Base-by-base conservation (phyloP, 1,140 invertebrate species). In the Tetramorium alpestre region DNA sequence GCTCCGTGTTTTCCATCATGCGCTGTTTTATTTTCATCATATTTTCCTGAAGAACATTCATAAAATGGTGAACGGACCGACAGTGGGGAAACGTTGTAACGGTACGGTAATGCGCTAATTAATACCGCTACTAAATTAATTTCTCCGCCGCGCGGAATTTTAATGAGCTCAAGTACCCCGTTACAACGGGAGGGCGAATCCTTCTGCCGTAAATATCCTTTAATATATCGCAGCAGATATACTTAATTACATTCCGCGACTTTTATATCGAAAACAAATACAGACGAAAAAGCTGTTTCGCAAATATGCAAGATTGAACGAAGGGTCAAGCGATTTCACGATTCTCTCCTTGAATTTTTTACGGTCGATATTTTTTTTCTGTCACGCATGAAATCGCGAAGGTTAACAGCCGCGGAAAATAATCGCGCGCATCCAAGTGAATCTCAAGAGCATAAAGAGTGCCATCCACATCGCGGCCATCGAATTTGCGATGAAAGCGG, bases 101-200 rank as follows among this genome's bases (percentile, higher is more conserved):
- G 33, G n/a, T 33, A 69, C 49, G 18, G 33, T 81, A 81, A 81
- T 73, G 28, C 56, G 80, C 41, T 84, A 75, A 84, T 84, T 84
- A 84, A 84, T 84, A 84, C 49, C 49, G 65, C 16, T 56, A 60
- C 80, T 84, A 73, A 82, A 84, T 84, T 84, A 84, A 84, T 75
- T 84, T 84, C 69, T 22, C 54, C 25, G 18, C 25, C 1, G 18
- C 41, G 69, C 28, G 41, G 54, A 75, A 84, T 84, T 84, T 75
- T 82, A 73, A 82, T 60, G 54, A 73, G 54, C 51, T 72, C 80
- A 75, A 73, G 54, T 62, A 49, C 28, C 41, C 25, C 41, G n/a
- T 44, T 47, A 69, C 47, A 70, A 69, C 44, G n/a, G 60, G 33
- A 33, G 33, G 33, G 22, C 38, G 11, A 67, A 73, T 82, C 58